A percentile compares a stretch with the other conserved stretches of the same genome.
phyloP scores from a whole-genome alignment of 1,140 invertebrate species.

The Drosophila prosaltans region DNA sequence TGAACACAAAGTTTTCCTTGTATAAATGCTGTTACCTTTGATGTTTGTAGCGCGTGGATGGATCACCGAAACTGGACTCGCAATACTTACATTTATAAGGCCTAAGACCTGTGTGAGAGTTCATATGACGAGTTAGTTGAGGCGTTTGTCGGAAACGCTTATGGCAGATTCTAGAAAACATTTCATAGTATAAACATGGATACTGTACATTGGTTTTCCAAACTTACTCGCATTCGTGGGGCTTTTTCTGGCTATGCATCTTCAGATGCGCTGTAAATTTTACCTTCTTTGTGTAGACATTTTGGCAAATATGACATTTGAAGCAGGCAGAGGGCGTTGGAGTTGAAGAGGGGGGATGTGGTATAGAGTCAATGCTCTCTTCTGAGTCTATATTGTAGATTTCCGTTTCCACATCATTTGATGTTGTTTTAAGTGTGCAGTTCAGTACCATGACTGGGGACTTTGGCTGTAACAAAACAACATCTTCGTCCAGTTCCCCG shows the following conservation, averaged over 20 bases:
- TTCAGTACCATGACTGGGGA: not conserved
- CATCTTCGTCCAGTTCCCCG: not conserved
- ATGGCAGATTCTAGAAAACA: conserved; percentile 65
- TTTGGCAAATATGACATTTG: conserved; percentile 60
- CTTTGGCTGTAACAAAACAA: not conserved
- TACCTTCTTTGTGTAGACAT: conserved; percentile 53
- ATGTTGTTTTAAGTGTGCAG: not conserved
- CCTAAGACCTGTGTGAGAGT: conserved; percentile 71
- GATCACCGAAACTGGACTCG: conserved; percentile 87
- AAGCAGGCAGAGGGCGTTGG: conserved; percentile 3
- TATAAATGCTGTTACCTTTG: conserved; percentile 80
- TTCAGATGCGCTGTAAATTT: conserved; percentile 67
- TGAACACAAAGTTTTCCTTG: not conserved
- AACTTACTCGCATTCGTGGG: conserved; percentile 79
- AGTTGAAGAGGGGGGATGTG: not conserved
- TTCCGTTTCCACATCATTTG: not conserved
- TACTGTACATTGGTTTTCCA: too few species aligned
- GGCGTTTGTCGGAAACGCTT: conserved; percentile 72
- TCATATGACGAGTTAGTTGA: conserved; percentile 73
- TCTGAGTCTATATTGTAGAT: not conserved
- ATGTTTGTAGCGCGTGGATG: conserved; percentile 85
- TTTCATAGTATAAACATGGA: not conserved
- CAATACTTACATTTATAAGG: conserved; percentile 85
- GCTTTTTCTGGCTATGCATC: conserved; percentile 62
- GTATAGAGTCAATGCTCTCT: not conserved